Conservation (phyloP, 2,113 vertebrate species). For the Phaethornis superciliosus region DNA sequence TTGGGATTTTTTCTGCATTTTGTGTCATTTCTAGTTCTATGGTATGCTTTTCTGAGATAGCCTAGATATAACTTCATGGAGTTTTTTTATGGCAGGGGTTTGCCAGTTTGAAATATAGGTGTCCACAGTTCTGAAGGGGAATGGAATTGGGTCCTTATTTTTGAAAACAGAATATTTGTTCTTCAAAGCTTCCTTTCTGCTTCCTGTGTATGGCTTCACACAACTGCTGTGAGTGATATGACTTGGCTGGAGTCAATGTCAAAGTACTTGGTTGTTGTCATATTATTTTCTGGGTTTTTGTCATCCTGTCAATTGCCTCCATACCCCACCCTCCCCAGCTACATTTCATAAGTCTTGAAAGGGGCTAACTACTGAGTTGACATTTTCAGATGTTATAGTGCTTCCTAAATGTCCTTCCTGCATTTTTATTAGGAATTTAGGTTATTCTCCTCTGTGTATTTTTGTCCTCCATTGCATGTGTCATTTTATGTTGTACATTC, state of each 20-base stretch:
- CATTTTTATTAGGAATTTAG: neutral
- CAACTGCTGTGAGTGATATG: neutral
- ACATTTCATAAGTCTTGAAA: neutral
- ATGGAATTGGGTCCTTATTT: neutral
- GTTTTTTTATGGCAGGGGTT: neutral
- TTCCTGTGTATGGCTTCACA: neutral
- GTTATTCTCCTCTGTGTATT: neutral
- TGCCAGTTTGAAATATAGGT: neutral
- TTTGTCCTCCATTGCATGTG: neutral
- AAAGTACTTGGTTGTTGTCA: no score
- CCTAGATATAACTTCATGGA: neutral
- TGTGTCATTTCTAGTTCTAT: neutral
- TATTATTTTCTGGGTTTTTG: neutral
- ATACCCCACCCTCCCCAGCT: no score
- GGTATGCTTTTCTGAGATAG: neutral
- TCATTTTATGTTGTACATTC: neutral
- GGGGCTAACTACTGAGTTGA: neutral
- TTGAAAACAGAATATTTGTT: neutral
- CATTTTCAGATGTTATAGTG: neutral
- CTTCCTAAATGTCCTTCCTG: neutral
- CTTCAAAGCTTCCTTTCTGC: neutral
- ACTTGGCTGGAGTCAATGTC: neutral
- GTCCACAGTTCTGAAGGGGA: neutral
- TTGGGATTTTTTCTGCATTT: neutral
- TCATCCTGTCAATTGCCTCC: fast-evolving